Evolutionary conservation across 2,797 vertebrate species (phyloP).

Genomic region (Zenarchopterus dispar): DNA sequence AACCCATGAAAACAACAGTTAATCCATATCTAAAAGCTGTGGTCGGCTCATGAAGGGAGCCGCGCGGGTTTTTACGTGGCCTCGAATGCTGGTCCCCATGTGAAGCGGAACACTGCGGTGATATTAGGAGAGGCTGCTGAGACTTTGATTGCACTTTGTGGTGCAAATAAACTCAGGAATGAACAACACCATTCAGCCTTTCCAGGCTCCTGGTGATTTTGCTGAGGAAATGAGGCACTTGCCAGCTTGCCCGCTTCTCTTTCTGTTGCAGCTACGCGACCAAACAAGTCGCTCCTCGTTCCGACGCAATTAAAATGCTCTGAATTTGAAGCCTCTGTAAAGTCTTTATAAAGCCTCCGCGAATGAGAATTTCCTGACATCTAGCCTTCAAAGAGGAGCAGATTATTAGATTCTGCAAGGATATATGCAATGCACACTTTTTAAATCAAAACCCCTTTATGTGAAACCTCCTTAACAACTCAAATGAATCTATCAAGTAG

Average conservation of each 20-base stretch:
- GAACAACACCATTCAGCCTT: conserved; percentile 64
- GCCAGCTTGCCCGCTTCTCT: conserved; percentile 23
- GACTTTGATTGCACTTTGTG: conserved; percentile 67
- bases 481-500: background rate
- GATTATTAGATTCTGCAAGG: background rate
- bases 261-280: conserved; percentile 13
- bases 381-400: conserved; percentile 4
- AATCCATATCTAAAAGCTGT: conserved; percentile 59
- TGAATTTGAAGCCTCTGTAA: too few relatives aligned
- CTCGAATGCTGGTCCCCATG: conserved; percentile 46
- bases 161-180: conserved; percentile 67
- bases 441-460: background rate
- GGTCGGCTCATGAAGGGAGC: conserved; percentile 50
- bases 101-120: conserved; percentile 56
- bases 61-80: conserved; percentile 31
- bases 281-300: conserved; percentile 13
- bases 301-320: too few relatives aligned
- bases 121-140: conserved; percentile 56
- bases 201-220: conserved; percentile 42
- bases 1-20: conserved; percentile 49
- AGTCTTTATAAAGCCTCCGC: too few relatives aligned
- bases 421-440: background rate
- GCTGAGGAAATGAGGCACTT: conserved; percentile 39
- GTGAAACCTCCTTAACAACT: conserved; percentile 16
- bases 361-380: too few relatives aligned